A percentile compares a stretch with the other conserved stretches of the same genome.
Evolutionary conservation across 2,797 vertebrate species (phyloP).

Genomic region (Enteromius viviparus): DNA sequence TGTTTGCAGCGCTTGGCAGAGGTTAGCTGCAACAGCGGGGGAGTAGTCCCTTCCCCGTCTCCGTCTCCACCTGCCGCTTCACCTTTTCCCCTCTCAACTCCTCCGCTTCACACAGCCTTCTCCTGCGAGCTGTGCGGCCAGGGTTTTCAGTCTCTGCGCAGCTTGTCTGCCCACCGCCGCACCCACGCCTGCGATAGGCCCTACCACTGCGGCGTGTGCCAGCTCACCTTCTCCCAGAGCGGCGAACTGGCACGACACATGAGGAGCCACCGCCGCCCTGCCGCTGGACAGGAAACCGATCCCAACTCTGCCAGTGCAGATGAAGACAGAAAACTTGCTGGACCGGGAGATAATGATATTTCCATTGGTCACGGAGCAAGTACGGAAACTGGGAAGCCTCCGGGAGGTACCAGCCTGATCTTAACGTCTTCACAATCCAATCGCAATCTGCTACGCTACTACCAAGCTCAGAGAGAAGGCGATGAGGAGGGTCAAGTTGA

Average conservation of each 20-base stretch:
- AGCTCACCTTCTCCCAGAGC: slow-evolving; percentile 77
- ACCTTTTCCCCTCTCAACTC: slow-evolving; percentile 69
- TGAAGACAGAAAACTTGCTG: slow-evolving; percentile 61
- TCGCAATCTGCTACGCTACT: slow-evolving; percentile 70
- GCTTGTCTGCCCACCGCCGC: slow-evolving; percentile 82
- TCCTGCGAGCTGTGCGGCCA: slow-evolving; percentile 80
- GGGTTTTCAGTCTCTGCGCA: slow-evolving; percentile 80
- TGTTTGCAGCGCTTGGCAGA: slow-evolving; percentile 77
- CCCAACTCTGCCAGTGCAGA: slow-evolving; percentile 58
- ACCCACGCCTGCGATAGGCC: slow-evolving; percentile 78
- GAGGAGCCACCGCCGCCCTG: slow-evolving; percentile 72
- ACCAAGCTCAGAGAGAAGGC: slow-evolving; percentile 70
- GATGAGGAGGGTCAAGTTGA: slow-evolving; percentile 73
- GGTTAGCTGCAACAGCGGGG: slow-evolving; percentile 66
- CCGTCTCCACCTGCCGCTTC: slow-evolving; percentile 74
- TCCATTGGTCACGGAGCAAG: slow-evolving; percentile 60
- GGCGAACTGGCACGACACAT: slow-evolving; percentile 82
- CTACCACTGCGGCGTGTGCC: slow-evolving; percentile 80
- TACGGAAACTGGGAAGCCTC: slow-evolving; percentile 70
- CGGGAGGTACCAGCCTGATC: slow-evolving; percentile 68
- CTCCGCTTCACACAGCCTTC: slow-evolving; percentile 60
- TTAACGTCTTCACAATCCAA: slow-evolving; percentile 69
- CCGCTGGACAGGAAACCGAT: slow-evolving; percentile 64
- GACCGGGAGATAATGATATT: slow-evolving; percentile 58
- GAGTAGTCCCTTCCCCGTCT: slow-evolving; percentile 72